A percentile compares a stretch with the other conserved stretches of the same genome.
These are phyloP conservation scores for Anomalospiza imberbis DNA, from an alignment of 2,797 vertebrate species.

Conservation along the genomic window DNA sequence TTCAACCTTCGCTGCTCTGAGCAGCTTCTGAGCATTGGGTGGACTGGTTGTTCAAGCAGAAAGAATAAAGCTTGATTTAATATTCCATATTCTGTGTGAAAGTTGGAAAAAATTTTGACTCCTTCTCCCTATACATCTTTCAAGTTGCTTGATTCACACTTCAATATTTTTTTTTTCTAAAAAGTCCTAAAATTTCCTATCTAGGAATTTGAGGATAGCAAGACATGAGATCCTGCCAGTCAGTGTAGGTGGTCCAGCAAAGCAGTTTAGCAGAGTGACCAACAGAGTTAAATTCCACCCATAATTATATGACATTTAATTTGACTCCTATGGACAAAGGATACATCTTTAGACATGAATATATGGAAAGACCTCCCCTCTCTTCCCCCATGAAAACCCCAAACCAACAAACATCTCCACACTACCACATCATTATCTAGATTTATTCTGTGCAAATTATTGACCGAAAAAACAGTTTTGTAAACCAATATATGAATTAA, in stretches of 20 bases:
- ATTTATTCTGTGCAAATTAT: conserved; percentile 11
- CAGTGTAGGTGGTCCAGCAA: neutral
- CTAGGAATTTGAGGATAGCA: neutral
- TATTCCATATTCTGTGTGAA: neutral
- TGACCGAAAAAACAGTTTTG: neutral
- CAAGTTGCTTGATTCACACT: neutral
- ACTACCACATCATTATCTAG: neutral
- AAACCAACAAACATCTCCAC: neutral
- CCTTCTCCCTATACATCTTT: neutral
- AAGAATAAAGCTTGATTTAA: neutral
- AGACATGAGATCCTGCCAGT: neutral
- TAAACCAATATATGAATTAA: neutral
- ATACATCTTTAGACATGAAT: neutral
- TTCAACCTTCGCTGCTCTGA: neutral
- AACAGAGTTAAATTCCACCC: neutral
- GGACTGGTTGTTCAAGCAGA: neutral
- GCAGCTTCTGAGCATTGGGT: neutral
- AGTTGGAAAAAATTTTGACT: neutral
- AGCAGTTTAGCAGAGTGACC: neutral
- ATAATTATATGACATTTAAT: neutral
- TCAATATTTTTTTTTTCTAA: neutral
- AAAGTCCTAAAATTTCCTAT: neutral
- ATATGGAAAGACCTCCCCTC: neutral
- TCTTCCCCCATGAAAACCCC: fast-evolving
- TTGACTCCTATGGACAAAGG: neutral